phyloP scores from a whole-genome alignment of 2,797 vertebrate genomes.

The Siniperca obscura region DNA sequence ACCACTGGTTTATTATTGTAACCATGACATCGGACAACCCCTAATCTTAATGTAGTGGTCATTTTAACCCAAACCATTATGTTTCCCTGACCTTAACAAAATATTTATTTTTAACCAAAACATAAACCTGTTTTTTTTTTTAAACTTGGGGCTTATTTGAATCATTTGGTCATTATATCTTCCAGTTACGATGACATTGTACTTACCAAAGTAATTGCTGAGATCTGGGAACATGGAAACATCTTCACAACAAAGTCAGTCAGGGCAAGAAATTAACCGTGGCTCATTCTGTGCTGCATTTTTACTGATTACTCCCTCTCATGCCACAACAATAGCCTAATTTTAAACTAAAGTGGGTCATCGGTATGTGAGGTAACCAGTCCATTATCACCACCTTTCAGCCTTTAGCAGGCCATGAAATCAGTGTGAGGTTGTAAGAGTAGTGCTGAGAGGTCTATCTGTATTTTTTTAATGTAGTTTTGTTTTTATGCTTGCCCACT shows the following conservation, averaged over 20 bases:
- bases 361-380: background rate
- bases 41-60: no score
- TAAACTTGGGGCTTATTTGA: background rate
- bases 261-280: background rate
- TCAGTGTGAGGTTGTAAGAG: no score
- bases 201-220: background rate
- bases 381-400: constrained; percentile 5
- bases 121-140: no score
- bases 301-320: background rate
- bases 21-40: background rate
- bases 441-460: background rate
- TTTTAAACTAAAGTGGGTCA: background rate
- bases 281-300: background rate
- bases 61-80: background rate
- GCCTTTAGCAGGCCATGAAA: background rate
- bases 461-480: background rate
- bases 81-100: background rate
- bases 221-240: background rate
- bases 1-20: no score
- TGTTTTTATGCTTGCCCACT: background rate
- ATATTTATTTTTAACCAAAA: background rate
- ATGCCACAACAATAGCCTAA: background rate
- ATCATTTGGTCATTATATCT: background rate
- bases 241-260: background rate
- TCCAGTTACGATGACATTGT: background rate